Evolutionary conservation across 2,888 invertebrate genomes (phyloP), one percentile per base, ranked within the genome.

Genomic region (Lochmaea capreae): DNA sequence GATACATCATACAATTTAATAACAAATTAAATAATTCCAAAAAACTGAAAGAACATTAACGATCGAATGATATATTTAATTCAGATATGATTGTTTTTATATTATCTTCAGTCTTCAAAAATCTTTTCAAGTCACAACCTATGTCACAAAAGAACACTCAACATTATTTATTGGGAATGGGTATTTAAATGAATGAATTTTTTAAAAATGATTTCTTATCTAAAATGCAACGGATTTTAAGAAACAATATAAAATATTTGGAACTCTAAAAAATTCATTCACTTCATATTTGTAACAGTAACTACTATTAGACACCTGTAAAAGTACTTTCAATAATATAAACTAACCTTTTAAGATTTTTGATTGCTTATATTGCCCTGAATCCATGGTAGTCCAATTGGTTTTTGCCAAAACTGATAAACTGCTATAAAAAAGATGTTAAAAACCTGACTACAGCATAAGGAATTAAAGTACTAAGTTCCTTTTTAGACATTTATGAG

Each of bases 331-430:
- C 1, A 22, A 49, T 5, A 3, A n/a, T 3, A 49, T 9, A 9
- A 54, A 54, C 54, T 54, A 16, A 54, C 54, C 54, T 54, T 18
- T 54, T 18, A 54, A 54, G 54, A 54, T 54, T 54, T 54, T 54
- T 54, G 54, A 16, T 16, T 54, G 18, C 3, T 16, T 54, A 2
- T 18, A 16, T 54, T 16, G 46, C 46, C 3, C 54, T 16, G 16
- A 54, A 54, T 16, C n/a, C 54, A 54, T 54, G 5, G 9, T 5
- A 18, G 10, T 54, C 18, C 54, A 54, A 16, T 18, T 2, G 10
- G 18, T 16, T 54, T 54, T 54, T 54, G 18, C 18, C 54, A 9
- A 54, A 11, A 54, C 54, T 54, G 8, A 18, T 54, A 54, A 18
- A 54, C 3, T 54, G 18, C 18, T 54, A 54, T 54, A 54, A 54